Base-by-base conservation (phyloP, 1,140 invertebrate genomes). In the Trachymyrmex cornetzi region DNA sequence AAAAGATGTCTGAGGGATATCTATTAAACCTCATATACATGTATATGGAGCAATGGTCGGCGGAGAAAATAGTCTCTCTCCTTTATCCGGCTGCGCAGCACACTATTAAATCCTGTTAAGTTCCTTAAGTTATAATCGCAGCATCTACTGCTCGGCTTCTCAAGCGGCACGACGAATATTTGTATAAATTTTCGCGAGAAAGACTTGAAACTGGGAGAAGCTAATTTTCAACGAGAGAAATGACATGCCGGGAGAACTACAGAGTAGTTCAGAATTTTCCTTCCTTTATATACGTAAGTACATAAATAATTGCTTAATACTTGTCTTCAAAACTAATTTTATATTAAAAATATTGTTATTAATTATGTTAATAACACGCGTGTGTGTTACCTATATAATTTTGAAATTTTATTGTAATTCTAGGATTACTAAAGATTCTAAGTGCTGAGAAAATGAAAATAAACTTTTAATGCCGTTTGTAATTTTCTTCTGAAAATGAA, bases 21-120 rank as follows among this genome's bases (percentile, higher is more conserved):
- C 69, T 75, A 84, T 84, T 84, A 84, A 84, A 55, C 2, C 38
- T 75, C 80, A 75, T 84, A 84, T 84, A 84, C 69, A 63, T 75
- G 80, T 84, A 84, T 84, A 84, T 50, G 24, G 61, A 63, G n/a
- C n/a, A 55, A 71, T 53, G 53, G 53, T 19, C 30, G 55, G 27
- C 38, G 67, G 12, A 74, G 55, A 84, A 84, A 75, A 63, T 61
- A 84, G 24, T 61, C 69, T n/a, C 7, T 61, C 27, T 84, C 38
- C 57, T 63, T 84, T 84, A 84, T 84, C 69, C 59, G 12, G 19
- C 67, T 48, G 30, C 7, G 24, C 53, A 55, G 80, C 38, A 38
- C 6, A 48, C 38, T 84, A 84, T 84, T 84, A 84, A 84, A 72
- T 19, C 72, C 55, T 48, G 38, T 84, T 75, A 84, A 84, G 80